These are phyloP conservation scores for Platyscapa corneri DNA, from an alignment of 1,140 invertebrate genomes.

Conservation along the genomic window DNA sequence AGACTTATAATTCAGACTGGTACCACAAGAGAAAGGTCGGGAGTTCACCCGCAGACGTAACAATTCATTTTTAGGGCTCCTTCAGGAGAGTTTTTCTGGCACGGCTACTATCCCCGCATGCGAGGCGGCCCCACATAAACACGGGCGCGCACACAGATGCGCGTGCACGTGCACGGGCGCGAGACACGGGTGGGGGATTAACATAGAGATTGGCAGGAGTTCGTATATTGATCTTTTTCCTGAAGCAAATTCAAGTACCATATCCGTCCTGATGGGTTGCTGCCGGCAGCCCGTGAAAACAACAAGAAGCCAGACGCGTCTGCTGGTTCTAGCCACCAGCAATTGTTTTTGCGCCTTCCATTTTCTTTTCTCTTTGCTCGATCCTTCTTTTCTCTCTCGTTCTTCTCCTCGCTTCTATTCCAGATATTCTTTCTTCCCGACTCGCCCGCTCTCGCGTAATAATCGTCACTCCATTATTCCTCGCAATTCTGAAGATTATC, in stretches of 20 bases:
- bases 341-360: neutral
- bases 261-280: slow-evolving; percentile 57
- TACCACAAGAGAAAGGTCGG: slow-evolving; percentile 62
- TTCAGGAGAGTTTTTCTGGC: slow-evolving; percentile 63
- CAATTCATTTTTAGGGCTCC: slow-evolving; percentile 75
- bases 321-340: neutral
- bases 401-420: neutral
- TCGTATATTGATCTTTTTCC: slow-evolving; percentile 72
- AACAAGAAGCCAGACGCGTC: slow-evolving; percentile 49
- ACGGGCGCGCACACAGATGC: neutral
- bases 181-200: slow-evolving; percentile 61
- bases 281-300: slow-evolving; percentile 56
- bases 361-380: neutral
- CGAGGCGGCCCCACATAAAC: neutral
- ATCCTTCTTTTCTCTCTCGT: slow-evolving; percentile 47
- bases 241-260: slow-evolving; percentile 62
- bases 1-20: slow-evolving; percentile 67
- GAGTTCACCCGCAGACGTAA: slow-evolving; percentile 75
- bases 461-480: neutral
- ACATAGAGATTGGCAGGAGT: slow-evolving; percentile 74
- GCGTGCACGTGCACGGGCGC: neutral
- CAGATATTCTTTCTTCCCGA: too few species aligned
- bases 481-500: neutral
- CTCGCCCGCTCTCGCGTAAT: neutral
- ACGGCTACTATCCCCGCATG: slow-evolving; percentile 25